phyloP scores from a whole-genome alignment of 2,888 invertebrate genomes.

The Polylopha cassiicola region DNA sequence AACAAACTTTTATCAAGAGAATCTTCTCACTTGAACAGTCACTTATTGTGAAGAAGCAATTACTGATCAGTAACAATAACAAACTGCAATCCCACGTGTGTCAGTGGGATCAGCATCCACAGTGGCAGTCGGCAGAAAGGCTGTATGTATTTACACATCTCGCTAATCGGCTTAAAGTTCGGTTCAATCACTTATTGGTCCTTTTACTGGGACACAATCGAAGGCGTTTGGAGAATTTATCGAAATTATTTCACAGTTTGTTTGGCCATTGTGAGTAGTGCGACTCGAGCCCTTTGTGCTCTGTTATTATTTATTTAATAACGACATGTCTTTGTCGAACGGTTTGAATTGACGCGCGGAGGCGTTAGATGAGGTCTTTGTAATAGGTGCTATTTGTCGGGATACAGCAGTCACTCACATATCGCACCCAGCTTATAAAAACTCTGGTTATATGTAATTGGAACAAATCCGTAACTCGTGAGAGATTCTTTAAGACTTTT shows the following conservation, averaged over 20 bases:
- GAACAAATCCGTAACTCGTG: too few relatives aligned
- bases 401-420: too few relatives aligned
- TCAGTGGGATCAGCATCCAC: slow-evolving; percentile 35
- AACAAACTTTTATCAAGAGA: too few relatives aligned
- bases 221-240: slow-evolving; percentile 71
- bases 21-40: slow-evolving; percentile 21
- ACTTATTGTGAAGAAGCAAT: slow-evolving; percentile 14
- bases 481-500: too few relatives aligned
- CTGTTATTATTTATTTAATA: slow-evolving; percentile 73
- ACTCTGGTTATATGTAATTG: slow-evolving; percentile 18
- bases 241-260: slow-evolving; percentile 73
- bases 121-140: slow-evolving; percentile 41
- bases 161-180: slow-evolving; percentile 69
- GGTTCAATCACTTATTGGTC: slow-evolving; percentile 51
- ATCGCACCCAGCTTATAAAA: slow-evolving; percentile 21
- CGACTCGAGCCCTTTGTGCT: slow-evolving; percentile 52
- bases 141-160: slow-evolving; percentile 64
- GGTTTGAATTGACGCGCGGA: slow-evolving; percentile 51
- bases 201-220: slow-evolving; percentile 52
- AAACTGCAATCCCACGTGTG: slow-evolving; percentile 56
- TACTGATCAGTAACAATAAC: slow-evolving; percentile 36
- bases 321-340: slow-evolving; percentile 58
- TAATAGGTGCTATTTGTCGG: slow-evolving; percentile 31
- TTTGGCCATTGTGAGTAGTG: slow-evolving; percentile 69
- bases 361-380: slow-evolving; percentile 42